Base-by-base conservation (phyloP, 2,797 vertebrate genomes). In the Gymnothorax reevesii region DNA sequence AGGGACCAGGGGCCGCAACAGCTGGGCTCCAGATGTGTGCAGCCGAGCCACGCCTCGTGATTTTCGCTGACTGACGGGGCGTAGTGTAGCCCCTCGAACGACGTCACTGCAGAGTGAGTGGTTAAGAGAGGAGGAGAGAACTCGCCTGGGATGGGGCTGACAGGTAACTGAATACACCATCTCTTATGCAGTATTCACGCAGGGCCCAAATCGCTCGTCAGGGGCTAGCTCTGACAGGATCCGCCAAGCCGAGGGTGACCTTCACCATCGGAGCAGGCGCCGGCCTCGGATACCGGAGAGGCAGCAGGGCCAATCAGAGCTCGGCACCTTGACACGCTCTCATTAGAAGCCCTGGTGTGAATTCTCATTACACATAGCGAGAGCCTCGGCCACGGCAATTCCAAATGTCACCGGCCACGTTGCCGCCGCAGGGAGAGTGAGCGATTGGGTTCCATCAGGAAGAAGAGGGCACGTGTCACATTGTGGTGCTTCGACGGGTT, bases 321-420 rank as follows among this genome's bases (percentile, higher is more conserved):
- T 52, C 54, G 22, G 7, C 89, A 89, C 89, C 93, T 93, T 91
- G 92, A 91, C 91, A 91, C 92, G 90, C 88, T 91, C 91, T 90
- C 91, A 93, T 94, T 94, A 94, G 92, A 91, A 88, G 91, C 92
- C 33, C n/a, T 57, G 91, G 94, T 89, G 91, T 90, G 92, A 88
- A 91, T 93, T 88, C 33, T 93, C 89, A 93, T 93, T 93, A 79
- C 49, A 92, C 87, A 88, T 89, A 85, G 88, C 92, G 91, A 88
- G 90, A 90, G 90, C 89, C 84, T 89, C 88, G 91, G 92, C 91
- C 88, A 59, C 88, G 66, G 92, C 89, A 91, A 93, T 92, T 93
- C 92, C 93, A 94, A 95, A 95, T 95, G 94, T 94, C 95, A 95
- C 89, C n/a, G 84, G 66, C 54, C 33, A 7, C 4, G 52, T 49